phyloP scores from a whole-genome alignment of 2,113 vertebrate genomes.

The Sander vitreus region DNA sequence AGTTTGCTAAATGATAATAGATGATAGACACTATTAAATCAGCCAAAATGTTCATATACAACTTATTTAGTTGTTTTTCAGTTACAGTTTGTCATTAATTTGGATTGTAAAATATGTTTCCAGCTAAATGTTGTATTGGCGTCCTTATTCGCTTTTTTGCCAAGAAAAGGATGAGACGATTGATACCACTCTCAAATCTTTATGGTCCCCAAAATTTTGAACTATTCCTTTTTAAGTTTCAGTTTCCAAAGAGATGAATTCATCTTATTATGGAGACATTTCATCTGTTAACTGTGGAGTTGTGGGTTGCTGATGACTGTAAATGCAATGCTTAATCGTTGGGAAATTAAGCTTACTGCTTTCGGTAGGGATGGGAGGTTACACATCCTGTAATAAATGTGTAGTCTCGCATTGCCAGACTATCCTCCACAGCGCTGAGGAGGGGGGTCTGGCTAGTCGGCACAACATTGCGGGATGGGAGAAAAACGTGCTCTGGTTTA shows the following conservation, averaged over 20 bases:
- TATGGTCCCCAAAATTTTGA: too few species aligned
- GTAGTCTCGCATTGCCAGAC: too few species aligned
- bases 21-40: background rate
- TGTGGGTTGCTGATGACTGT: background rate
- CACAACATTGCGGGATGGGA: too few species aligned
- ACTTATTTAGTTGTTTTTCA: background rate
- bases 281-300: background rate
- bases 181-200: background rate
- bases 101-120: background rate
- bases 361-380: background rate
- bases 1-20: background rate
- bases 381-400: conserved; percentile 19
- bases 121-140: background rate
- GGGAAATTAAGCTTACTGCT: background rate
- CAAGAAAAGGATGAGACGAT: background rate
- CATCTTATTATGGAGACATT: background rate
- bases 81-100: background rate
- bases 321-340: background rate
- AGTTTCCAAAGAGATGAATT: background rate
- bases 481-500: too few species aligned
- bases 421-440: too few species aligned
- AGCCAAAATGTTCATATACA: background rate
- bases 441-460: too few species aligned
- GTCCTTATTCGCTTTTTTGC: background rate
- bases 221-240: background rate